phyloP scores from a whole-genome alignment of 2,113 vertebrate genomes.

The Laticauda colubrina region DNA sequence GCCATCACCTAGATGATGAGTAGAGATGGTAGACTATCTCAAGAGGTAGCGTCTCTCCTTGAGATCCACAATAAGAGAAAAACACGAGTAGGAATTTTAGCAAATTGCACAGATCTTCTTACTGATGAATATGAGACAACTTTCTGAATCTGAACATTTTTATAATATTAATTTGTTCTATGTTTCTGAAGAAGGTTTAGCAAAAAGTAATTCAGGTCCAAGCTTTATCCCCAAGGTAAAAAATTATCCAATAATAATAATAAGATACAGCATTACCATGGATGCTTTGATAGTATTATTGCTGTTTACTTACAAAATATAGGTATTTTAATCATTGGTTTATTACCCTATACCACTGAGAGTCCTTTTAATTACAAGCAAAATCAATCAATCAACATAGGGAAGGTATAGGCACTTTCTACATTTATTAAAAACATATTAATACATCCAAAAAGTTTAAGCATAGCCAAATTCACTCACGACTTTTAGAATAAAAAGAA shows the following conservation, averaged over 20 bases:
- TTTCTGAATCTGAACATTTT: not conserved
- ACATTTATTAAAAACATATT: not conserved
- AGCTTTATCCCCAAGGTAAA: not conserved
- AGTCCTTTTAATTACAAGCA: not conserved
- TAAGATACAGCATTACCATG: not conserved
- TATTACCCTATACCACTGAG: not conserved
- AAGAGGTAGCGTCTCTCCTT: not conserved
- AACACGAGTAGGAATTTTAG: not conserved
- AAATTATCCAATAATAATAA: not conserved
- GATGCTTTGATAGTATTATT: not conserved
- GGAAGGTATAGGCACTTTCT: not conserved
- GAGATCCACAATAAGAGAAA: not conserved
- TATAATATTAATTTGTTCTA: not conserved
- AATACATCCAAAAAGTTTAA: not conserved
- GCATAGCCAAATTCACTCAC: not conserved
- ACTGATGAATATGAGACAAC: not conserved
- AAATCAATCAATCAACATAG: not conserved
- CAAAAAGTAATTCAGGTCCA: not conserved
- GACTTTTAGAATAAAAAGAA: not conserved
- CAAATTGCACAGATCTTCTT: not conserved
- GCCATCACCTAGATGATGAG: not conserved
- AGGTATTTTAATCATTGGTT: not conserved
- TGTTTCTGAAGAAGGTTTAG: not conserved
- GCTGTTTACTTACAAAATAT: not conserved
- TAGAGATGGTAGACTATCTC: too few relatives aligned